Base-by-base conservation (phyloP, 1,140 invertebrate species). In the Andricus grossulariae region DNA sequence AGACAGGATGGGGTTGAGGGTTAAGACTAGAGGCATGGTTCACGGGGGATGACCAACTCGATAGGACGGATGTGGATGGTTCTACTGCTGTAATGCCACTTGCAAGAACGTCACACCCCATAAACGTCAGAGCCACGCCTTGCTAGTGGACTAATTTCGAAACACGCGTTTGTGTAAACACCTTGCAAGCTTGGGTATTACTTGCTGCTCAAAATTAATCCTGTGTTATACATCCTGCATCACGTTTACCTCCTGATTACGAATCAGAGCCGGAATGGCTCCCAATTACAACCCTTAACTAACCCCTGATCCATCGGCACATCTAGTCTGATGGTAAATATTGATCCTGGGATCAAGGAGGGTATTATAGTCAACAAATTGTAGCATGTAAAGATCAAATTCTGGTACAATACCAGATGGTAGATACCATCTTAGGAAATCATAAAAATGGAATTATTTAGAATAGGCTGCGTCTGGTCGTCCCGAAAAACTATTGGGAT, bases 71-170 rank as follows among this genome's bases (percentile, higher is more conserved):
- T 39, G 25, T 39, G 57, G 25, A 66, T 66, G 15, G 60, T 66
- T 15, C 60, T 66, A 39, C 32, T 60, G 19, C 74, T 75, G 73
- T 76, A 78, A 73, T 76, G 79, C 77, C 76, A 78, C 55, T 51
- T 76, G 75, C 74, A 79, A 66, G 60, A n/a, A 74, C 60, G 25
- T 73, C 73, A 21, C 21, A 74, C 71, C 77, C 75, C 74, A 83
- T 83, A 83, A 85, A 83, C 76, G 83, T 85, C 83, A 73, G 12
- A 57, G 52, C 76, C 83, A 84, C 76, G 76, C 76, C 72, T 16
- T 66, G 15, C 57, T 32, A 12, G 78, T 52, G 50, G 19, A 39
- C 60, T 39, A 66, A 32, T 66, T 66, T 39, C 25, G 21, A 66
- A 66, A 66, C 60, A 39, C 25, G n/a, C 60, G n/a, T 66, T 16